Evolutionary conservation across 2,888 invertebrate species (phyloP), one percentile per base, ranked within the genome.

Genomic region (Macropis europaea): DNA sequence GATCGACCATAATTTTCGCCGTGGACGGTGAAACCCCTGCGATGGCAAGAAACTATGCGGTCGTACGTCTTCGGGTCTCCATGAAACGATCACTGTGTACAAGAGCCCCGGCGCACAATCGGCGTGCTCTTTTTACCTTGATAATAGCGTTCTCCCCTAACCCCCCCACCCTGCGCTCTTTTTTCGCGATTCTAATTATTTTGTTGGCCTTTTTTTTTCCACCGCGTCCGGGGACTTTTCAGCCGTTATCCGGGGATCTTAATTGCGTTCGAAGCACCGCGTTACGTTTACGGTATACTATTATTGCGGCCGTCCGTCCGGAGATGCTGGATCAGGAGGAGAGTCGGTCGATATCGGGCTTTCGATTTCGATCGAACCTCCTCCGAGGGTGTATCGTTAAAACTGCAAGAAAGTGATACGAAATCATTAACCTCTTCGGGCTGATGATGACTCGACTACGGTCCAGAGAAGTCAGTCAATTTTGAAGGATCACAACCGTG

Each of bases 1-100:
- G 77, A 74, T 74, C 77, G 69, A 50, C 66, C 73, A 79, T 80
- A 80, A 79, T 79, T 73, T 80, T 80, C 70, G 66, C 70, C 68
- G 63, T 66, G 54, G 76, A 54, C 63, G 57, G 66, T 56, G 64
- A 79, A 54, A 59, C 74, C 64, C 60, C 53, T 43, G 34, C 56
- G 38, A 42, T 59, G 62, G 43, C 57, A 63, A 69, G 73, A 66
- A 73, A 73, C 54, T 42, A n/a, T 52, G 32, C 40, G 56, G 61
- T 34, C 52, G 45, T 70, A 52, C 71, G 50, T 72, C 71, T 56
- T 40, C 28, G 61, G 32, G 13, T 5, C 72, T 61, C 54, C 66
- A 73, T 22, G 73, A 72, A 73, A 73, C 72, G 43, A 72, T 64
- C 50, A 56, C 67, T 50, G 43, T 6, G 28, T 15, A 47, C 67